phyloP scores from a whole-genome alignment of 2,113 vertebrate genomes.

The Melanostigma gelatinosum region DNA sequence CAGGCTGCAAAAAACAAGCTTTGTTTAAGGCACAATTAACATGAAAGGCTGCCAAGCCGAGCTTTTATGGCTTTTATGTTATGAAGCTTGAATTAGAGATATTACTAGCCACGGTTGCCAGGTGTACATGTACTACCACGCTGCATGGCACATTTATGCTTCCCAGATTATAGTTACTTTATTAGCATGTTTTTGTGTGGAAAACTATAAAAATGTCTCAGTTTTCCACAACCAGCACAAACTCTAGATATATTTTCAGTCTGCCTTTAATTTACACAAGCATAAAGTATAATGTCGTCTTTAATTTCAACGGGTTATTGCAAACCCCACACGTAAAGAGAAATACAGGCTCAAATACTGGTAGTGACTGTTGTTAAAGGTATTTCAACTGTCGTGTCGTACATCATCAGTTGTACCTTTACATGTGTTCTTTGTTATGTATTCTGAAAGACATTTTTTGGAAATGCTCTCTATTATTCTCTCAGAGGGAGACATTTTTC shows the following conservation, averaged over 20 bases:
- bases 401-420: constrained; percentile 39
- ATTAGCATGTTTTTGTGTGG: constrained; percentile 28
- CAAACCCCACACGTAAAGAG: constrained; percentile 66
- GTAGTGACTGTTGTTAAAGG: constrained; percentile 47
- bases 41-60: constrained; percentile 72
- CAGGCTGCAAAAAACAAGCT: constrained; percentile 65
- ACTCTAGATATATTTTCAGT: constrained; percentile 62
- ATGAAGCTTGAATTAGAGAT: constrained; percentile 63
- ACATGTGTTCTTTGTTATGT: constrained; percentile 22
- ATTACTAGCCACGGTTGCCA: constrained; percentile 61
- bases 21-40: constrained; percentile 78
- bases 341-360: constrained; percentile 62
- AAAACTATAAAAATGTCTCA: constrained; percentile 12
- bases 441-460: constrained; percentile 17
- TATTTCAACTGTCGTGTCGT: constrained; percentile 38
- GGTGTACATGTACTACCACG: constrained; percentile 55
- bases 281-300: constrained; percentile 69
- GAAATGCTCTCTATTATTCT: constrained; percentile 34
- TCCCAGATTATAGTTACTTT: constrained; percentile 37
- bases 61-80: constrained; percentile 76
- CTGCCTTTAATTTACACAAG: constrained; percentile 61
- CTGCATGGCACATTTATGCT: constrained; percentile 33
- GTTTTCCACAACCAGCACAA: constrained; percentile 6
- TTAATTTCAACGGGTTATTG: constrained; percentile 61
- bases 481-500: constrained; percentile 12